A percentile compares a stretch with the other conserved stretches of the same genome.
Evolutionary conservation across 2,797 vertebrate genomes (phyloP).

Genomic region (Momotus momota): DNA sequence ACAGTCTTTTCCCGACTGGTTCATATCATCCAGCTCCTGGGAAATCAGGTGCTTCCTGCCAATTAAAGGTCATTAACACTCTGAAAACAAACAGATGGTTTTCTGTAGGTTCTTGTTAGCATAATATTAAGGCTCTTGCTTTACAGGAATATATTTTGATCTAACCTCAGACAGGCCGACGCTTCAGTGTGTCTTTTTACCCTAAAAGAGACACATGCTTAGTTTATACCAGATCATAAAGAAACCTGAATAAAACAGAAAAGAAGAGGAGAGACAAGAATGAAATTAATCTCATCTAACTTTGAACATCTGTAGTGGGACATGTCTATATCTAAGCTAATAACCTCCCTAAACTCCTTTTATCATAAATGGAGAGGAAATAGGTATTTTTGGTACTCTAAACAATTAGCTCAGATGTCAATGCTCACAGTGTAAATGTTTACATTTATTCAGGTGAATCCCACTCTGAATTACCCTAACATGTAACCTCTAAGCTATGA

Average conservation of each 20-base stretch:
- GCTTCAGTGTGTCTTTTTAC: background rate
- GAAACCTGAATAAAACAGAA: background rate
- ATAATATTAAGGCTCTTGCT: background rate
- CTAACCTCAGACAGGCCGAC: background rate
- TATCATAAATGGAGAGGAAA: background rate
- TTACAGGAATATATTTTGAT: background rate
- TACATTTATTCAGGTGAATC: background rate
- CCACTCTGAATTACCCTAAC: background rate
- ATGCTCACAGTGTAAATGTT: background rate
- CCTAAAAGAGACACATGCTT: background rate
- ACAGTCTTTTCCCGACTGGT: background rate
- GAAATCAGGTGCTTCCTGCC: slow-evolving; percentile 35
- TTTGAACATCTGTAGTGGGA: background rate
- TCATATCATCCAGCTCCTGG: background rate
- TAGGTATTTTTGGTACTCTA: background rate
- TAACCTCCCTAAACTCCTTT: background rate
- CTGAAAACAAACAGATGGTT: slow-evolving; percentile 1
- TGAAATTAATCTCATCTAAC: background rate
- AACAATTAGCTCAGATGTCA: background rate
- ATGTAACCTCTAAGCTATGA: background rate
- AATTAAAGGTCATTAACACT: slow-evolving; percentile 29
- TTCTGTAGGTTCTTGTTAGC: slow-evolving; percentile 8
- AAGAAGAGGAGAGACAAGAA: background rate
- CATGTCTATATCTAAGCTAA: background rate
- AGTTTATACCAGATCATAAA: background rate